Evolutionary conservation across 2,797 vertebrate species (phyloP).

Genomic region (Danio albolineatus): DNA sequence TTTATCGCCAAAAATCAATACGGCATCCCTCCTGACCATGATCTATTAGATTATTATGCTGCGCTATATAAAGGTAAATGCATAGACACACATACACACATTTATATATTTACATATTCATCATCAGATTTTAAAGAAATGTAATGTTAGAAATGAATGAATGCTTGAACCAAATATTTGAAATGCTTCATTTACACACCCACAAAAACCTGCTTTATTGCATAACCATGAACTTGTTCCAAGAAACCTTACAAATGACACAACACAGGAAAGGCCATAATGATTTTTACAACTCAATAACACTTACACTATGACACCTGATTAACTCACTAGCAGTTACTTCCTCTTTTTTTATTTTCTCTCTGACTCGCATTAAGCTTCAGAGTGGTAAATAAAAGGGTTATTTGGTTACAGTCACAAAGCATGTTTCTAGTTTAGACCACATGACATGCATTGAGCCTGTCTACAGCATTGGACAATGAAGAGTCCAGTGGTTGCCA

Average conservation of each 20-base stretch:
- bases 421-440: slow-evolving; percentile 20
- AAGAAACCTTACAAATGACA: slow-evolving; percentile 5
- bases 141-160: neutral
- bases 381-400: slow-evolving; percentile 21
- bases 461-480: slow-evolving; percentile 60
- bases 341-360: neutral
- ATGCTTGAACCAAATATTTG: neutral
- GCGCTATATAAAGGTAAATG: too few species aligned
- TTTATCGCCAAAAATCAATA: too few species aligned
- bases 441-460: slow-evolving; percentile 53
- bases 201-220: neutral
- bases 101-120: too few species aligned
- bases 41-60: too few species aligned
- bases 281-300: neutral
- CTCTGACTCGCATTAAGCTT: neutral
- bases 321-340: neutral
- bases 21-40: too few species aligned
- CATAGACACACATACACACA: too few species aligned
- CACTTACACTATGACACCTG: neutral
- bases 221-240: neutral
- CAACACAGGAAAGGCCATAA: slow-evolving; percentile 11
- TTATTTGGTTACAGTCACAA: slow-evolving; percentile 13
- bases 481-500: slow-evolving; percentile 58
- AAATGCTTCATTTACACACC: neutral
- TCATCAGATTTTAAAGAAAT: neutral